phyloP scores from a whole-genome alignment of 2,113 vertebrate genomes.

The Urocynchramus pylzowi region DNA sequence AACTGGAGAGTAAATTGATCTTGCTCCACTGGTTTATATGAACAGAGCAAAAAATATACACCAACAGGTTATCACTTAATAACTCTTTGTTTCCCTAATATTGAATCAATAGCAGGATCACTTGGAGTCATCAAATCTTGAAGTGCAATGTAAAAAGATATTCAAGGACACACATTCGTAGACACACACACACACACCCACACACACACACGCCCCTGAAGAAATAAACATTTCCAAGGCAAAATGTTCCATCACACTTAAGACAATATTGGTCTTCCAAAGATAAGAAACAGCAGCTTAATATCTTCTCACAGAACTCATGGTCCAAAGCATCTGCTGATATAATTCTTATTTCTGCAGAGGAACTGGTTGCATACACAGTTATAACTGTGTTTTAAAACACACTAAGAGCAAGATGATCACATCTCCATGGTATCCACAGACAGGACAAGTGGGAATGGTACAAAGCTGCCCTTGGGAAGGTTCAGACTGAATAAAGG shows the following conservation, averaged over 20 bases:
- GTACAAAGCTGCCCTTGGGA: not conserved
- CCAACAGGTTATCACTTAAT: slow-evolving; percentile 78
- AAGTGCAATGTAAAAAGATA: slow-evolving; percentile 45
- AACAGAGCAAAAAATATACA: slow-evolving; percentile 73
- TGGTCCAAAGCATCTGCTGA: not conserved
- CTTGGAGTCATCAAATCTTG: slow-evolving; percentile 67
- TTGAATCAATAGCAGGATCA: slow-evolving; percentile 74
- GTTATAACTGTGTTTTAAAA: not conserved
- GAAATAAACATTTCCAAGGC: not conserved
- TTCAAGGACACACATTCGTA: not conserved
- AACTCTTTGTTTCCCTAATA: slow-evolving; percentile 75
- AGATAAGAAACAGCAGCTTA: not conserved
- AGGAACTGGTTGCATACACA: not conserved
- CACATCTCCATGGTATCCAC: not conserved
- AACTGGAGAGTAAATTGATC: slow-evolving; percentile 79
- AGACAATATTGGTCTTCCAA: not conserved
- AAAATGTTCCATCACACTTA: not conserved
- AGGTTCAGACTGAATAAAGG: not conserved
- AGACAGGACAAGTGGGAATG: fast-evolving
- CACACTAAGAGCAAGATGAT: not conserved
- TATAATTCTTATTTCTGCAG: not conserved
- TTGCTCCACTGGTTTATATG: slow-evolving; percentile 78
- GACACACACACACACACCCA: fast-evolving
- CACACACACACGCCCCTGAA: fast-evolving
- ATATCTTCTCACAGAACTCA: not conserved